These are phyloP conservation scores for Tarsius wallacei DNA, from an alignment of 2,797 vertebrate species.

Conservation along the genomic window DNA sequence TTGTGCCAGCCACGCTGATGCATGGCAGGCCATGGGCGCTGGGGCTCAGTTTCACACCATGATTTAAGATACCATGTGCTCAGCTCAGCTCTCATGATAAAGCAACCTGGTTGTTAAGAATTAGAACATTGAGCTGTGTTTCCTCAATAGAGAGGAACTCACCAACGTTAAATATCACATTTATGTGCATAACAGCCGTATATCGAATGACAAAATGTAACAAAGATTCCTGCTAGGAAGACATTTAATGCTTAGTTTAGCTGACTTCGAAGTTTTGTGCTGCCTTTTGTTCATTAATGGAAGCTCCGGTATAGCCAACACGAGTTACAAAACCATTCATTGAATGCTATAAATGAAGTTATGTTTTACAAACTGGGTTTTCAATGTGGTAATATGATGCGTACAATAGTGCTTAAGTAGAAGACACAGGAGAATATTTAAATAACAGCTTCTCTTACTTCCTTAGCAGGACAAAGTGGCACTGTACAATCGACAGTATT, in stretches of 20 bases:
- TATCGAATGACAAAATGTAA: constrained; percentile 84
- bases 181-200: constrained; percentile 66
- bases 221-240: constrained; percentile 71
- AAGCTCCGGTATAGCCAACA: constrained; percentile 62
- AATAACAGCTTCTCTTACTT: neutral
- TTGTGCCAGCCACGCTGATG: constrained; percentile 62
- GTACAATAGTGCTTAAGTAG: neutral
- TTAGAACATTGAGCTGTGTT: constrained; percentile 83
- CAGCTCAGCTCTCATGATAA: constrained; percentile 80
- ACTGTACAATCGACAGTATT: neutral
- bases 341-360: constrained; percentile 73
- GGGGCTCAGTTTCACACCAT: constrained; percentile 77
- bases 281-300: constrained; percentile 67
- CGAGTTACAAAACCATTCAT: constrained; percentile 50
- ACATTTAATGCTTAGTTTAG: constrained; percentile 40
- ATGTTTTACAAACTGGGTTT: constrained; percentile 63
- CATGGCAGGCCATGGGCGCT: constrained; percentile 21
- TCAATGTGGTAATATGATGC: constrained; percentile 38
- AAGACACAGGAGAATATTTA: constrained; percentile 29
- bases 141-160: constrained; percentile 74
- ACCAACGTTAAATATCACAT: constrained; percentile 68
- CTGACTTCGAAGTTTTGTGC: constrained; percentile 57
- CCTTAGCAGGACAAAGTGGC: constrained; percentile 48
- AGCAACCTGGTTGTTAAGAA: constrained; percentile 70
- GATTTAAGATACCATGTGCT: constrained; percentile 77